A percentile compares a stretch with the other conserved stretches of the same genome.
Conservation (phyloP, 1,140 invertebrate genomes). For the Dreissena rostriformis region DNA sequence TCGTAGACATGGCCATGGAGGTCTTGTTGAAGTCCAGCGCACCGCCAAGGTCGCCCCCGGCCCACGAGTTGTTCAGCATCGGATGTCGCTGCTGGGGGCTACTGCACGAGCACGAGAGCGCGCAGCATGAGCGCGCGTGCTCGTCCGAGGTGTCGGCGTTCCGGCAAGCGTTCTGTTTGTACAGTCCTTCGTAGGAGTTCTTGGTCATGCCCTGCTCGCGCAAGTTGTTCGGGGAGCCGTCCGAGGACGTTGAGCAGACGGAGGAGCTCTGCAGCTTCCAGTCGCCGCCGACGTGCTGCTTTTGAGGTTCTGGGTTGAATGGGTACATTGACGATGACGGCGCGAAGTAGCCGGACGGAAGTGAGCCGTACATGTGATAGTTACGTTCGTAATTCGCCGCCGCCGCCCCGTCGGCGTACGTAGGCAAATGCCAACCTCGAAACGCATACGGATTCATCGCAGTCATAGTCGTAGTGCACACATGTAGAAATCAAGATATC, state of each 20-base stretch:
- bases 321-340: constrained; percentile 75
- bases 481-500: too few relatives aligned
- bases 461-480: constrained; percentile 52
- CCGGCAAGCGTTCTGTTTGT: constrained; percentile 67
- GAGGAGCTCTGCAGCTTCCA: constrained; percentile 73
- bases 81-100: constrained; percentile 71
- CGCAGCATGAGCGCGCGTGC: constrained; percentile 73
- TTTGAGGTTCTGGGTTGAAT: constrained; percentile 71
- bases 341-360: constrained; percentile 76
- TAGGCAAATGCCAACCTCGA: constrained; percentile 76
- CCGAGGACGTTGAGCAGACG: constrained; percentile 68
- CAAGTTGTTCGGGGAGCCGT: constrained; percentile 61
- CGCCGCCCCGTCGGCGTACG: constrained; percentile 70
- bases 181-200: constrained; percentile 73
- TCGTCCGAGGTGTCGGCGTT: constrained; percentile 68
- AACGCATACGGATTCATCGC: constrained; percentile 78
- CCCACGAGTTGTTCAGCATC: constrained; percentile 75
- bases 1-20: constrained; percentile 57
- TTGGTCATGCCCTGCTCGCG: constrained; percentile 66
- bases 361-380: constrained; percentile 76
- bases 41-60: constrained; percentile 65
- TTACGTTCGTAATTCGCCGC: constrained; percentile 73
- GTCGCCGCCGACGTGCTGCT: constrained; percentile 70
- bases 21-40: constrained; percentile 73
- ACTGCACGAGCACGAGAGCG: constrained; percentile 75